phyloP scores from a whole-genome alignment of 2,113 vertebrate species.

The Carollia perspicillata region DNA sequence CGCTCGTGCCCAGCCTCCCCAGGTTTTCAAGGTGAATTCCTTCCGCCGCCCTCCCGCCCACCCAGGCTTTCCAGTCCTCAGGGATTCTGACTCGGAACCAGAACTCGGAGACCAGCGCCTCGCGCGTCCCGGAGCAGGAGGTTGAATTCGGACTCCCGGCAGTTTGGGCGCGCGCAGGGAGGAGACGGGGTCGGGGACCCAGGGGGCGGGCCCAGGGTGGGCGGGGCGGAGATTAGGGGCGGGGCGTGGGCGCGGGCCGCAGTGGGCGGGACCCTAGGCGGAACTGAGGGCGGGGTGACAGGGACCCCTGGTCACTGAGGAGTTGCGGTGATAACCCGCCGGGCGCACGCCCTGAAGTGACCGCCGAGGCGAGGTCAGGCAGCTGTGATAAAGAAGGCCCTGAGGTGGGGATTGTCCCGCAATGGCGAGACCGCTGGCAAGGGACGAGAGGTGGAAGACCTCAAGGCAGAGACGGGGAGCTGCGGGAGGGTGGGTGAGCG shows the following conservation, averaged over 20 bases:
- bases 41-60: not conserved
- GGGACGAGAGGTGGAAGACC: not conserved
- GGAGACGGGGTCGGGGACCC: rapidly evolving
- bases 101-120: rapidly evolving
- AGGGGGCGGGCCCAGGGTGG: not conserved
- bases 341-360: not conserved
- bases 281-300: not conserved
- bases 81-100: not conserved
- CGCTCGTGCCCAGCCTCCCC: not conserved
- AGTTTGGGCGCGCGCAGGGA: rapidly evolving
- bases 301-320: not conserved
- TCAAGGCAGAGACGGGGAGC: not conserved
- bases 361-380: not conserved
- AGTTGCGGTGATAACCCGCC: not conserved
- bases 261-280: not conserved
- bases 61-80: not conserved
- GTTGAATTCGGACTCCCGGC: rapidly evolving
- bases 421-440: not conserved
- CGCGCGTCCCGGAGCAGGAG: rapidly evolving
- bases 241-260: rapidly evolving
- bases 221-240: rapidly evolving
- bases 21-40: not conserved
- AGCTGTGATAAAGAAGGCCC: not conserved
- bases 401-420: not conserved
- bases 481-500: not conserved